phyloP scores from a whole-genome alignment of 1,140 invertebrate species.

The Drosophila sucinea region DNA sequence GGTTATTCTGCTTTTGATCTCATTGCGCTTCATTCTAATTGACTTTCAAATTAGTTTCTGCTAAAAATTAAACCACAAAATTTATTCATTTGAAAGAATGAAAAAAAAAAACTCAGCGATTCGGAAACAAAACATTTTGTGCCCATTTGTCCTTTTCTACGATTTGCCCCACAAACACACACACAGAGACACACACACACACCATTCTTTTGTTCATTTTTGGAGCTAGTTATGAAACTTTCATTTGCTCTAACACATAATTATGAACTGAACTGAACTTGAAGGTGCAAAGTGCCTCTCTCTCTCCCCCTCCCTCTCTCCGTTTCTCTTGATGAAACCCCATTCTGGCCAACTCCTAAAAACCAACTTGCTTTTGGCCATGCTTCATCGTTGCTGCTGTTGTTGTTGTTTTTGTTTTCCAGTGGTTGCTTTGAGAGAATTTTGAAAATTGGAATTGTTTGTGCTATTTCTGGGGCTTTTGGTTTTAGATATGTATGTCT shows the following conservation, averaged over 20 bases:
- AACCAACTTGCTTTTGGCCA: not conserved
- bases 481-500: conserved; percentile 13
- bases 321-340: not conserved
- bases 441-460: conserved; percentile 56
- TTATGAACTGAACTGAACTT: conserved; percentile 52
- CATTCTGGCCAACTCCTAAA: not conserved
- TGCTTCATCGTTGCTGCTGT: conserved; percentile 2
- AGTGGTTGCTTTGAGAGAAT: conserved; percentile 39
- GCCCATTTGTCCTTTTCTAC: conserved; percentile 37
- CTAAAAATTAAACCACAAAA: conserved; percentile 23
- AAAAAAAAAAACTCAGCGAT: conserved; percentile 55
- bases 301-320: not conserved
- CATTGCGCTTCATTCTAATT: conserved; percentile 61
- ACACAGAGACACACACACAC: no score
- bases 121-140: conserved; percentile 53
- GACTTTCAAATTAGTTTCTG: conserved; percentile 74
- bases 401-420: not conserved
- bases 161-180: conserved; percentile 24
- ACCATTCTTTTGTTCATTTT: not conserved
- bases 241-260: conserved; percentile 64
- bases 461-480: conserved; percentile 12
- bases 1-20: not conserved
- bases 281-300: conserved; percentile 50
- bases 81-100: conserved; percentile 52
- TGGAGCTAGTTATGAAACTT: conserved; percentile 42